Conservation (phyloP, 2,888 invertebrate species). For the Drosophila falleni region DNA sequence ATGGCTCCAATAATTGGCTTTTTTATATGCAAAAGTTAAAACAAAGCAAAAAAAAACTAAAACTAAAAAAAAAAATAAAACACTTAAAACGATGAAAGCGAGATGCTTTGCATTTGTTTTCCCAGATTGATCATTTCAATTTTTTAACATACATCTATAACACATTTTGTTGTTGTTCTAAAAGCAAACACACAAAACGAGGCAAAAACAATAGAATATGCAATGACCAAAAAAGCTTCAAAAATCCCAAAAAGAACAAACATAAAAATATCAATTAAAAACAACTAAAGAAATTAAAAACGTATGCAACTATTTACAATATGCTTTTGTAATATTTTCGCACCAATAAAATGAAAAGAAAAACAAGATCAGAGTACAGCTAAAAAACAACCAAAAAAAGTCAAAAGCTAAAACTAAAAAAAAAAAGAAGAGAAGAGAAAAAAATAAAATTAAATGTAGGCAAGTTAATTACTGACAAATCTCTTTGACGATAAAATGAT, state of each 20-base stretch:
- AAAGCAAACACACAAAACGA: slow-evolving; percentile 67
- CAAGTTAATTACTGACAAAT: slow-evolving; percentile 68
- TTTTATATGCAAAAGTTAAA: slow-evolving; percentile 65
- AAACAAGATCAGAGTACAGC: slow-evolving; percentile 36
- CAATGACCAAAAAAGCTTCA: slow-evolving; percentile 44
- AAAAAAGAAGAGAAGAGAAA: slow-evolving; percentile 28
- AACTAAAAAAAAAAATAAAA: slow-evolving; percentile 42
- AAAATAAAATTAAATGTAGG: slow-evolving; percentile 35
- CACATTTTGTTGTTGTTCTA: slow-evolving; percentile 83
- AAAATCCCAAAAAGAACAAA: slow-evolving; percentile 44
- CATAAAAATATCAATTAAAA: slow-evolving; percentile 38
- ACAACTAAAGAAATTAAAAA: slow-evolving; percentile 48
- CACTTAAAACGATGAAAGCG: slow-evolving; percentile 51
- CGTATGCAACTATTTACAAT: slow-evolving; percentile 81
- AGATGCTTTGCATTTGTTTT: slow-evolving; percentile 63
- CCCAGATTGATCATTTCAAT: slow-evolving; percentile 76
- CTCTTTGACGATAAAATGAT: slow-evolving; percentile 83
- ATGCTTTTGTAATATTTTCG: slow-evolving; percentile 83
- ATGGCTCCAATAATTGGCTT: slow-evolving; percentile 86
- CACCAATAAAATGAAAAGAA: slow-evolving; percentile 53
- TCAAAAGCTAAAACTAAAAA: slow-evolving; percentile 52
- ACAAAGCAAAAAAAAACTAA: slow-evolving; percentile 42
- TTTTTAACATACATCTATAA: slow-evolving; percentile 48
- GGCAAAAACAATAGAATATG: slow-evolving; percentile 58
- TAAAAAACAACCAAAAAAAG: slow-evolving; percentile 47